Base-by-base conservation (phyloP, 2,888 invertebrate genomes). In the Nomada fucata region DNA sequence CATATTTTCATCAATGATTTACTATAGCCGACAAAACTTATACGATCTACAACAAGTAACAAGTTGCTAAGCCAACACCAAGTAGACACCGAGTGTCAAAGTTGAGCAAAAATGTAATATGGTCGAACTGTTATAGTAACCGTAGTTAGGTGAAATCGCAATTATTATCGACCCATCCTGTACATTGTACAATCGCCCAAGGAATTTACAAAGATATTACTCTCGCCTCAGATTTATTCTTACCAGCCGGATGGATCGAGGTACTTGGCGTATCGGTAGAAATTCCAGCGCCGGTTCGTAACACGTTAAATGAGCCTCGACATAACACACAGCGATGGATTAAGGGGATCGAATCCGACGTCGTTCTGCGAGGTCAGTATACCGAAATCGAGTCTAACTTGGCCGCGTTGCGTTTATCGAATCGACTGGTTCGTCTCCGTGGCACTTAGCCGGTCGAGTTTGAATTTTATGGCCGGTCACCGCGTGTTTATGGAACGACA, bases 281-380 rank as follows among this genome's bases (percentile, higher is more conserved):
- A 50, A 50, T 79, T 42, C 61, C 26, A 64, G 18, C 57, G 36
- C 36, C 50, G 71, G 55, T 76, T 59, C 52, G 76, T 69, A 69
- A 69, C 57, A 68, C 26, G 77, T 79, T 76, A 76, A 79, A 63
- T 55, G 61, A 55, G 60, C 61, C 76, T 60, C 23, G 67, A 47
- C 36, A 60, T 60, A 50, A 68, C 67, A 75, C 60, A 75, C 60
- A 61, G 20, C 76, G 53, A 55, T 61, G 77, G 67, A 68, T 78
- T 78, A 75, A 55, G 53, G 29, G 71, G 71, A n/a, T 20, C 52
- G 29, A 44, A 20, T 42, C 57, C 20, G 10, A 23, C 60, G 29
- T 47, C 52, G 60, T 75, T 61, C 47, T 15, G 29, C 53, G 11
- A 42, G 68, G 57, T 68, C 76, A 47, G 52, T 70, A 69, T 79